A percentile compares a stretch with the other conserved stretches of the same genome.
These are phyloP conservation scores for Spermophilus dauricus DNA, from an alignment of 2,113 vertebrate species.

Conservation along the genomic window DNA sequence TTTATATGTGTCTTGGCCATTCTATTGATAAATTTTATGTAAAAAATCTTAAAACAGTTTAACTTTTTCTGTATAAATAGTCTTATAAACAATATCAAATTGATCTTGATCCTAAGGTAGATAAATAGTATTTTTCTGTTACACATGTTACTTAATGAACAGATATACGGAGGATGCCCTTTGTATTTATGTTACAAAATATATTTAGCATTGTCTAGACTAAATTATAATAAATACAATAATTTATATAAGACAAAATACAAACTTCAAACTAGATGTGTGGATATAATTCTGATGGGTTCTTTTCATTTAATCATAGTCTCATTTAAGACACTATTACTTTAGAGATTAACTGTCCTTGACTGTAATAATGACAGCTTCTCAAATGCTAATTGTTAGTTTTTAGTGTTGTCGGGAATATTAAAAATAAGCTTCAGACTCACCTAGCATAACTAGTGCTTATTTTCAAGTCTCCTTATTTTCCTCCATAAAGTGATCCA, in stretches of 20 bases:
- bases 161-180: slow-evolving; percentile 70
- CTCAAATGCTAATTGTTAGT: slow-evolving; percentile 81
- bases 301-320: slow-evolving; percentile 85
- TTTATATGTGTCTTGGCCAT: background rate
- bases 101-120: slow-evolving; percentile 55
- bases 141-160: slow-evolving; percentile 74
- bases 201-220: slow-evolving; percentile 84
- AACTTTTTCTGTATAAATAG: slow-evolving; percentile 65
- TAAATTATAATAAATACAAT: slow-evolving; percentile 83
- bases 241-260: slow-evolving; percentile 84
- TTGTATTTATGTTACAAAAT: slow-evolving; percentile 78
- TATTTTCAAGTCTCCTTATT: slow-evolving; percentile 60
- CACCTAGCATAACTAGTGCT: slow-evolving; percentile 53
- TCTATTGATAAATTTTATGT: slow-evolving; percentile 45
- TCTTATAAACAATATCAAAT: slow-evolving; percentile 59
- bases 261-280: slow-evolving; percentile 85
- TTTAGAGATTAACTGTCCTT: slow-evolving; percentile 91
- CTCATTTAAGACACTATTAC: slow-evolving; percentile 86
- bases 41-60: slow-evolving; percentile 47
- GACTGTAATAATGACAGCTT: slow-evolving; percentile 90
- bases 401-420: slow-evolving; percentile 73
- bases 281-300: slow-evolving; percentile 84
- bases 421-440: slow-evolving; percentile 74
- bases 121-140: slow-evolving; percentile 45
- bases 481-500: slow-evolving; percentile 30